Conservation (phyloP, 2,797 vertebrate genomes). For the Novumbra hubbsi region DNA sequence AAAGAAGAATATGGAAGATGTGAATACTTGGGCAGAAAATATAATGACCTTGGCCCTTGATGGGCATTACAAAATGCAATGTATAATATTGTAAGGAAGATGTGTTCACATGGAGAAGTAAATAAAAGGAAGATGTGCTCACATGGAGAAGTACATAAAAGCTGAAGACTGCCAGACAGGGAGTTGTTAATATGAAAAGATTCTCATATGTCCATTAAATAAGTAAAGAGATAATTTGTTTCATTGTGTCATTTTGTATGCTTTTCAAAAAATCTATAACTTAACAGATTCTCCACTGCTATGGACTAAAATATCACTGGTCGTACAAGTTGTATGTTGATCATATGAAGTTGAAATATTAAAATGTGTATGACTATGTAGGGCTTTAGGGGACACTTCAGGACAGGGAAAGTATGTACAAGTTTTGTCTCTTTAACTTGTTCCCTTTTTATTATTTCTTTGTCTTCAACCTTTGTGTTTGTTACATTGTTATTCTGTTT, state of each 20-base stretch:
- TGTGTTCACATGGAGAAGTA: not conserved
- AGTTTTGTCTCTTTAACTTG: not conserved
- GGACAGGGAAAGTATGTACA: not conserved
- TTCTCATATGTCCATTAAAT: not conserved
- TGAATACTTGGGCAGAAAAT: not conserved
- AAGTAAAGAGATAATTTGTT: not conserved
- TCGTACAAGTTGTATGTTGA: not conserved
- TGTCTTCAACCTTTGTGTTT: not conserved
- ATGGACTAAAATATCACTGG: not conserved
- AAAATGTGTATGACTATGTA: too few species aligned
- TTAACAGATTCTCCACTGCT: not conserved
- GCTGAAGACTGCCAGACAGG: not conserved
- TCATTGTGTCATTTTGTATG: not conserved
- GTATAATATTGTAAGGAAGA: not conserved
- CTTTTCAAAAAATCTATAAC: not conserved
- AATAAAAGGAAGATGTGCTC: not conserved
- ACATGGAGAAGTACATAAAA: not conserved
- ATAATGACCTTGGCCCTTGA: not conserved
- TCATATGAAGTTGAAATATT: not conserved
- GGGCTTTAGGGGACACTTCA: not conserved
- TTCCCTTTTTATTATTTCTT: conserved; percentile 3
- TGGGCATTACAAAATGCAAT: not conserved
- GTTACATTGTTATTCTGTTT: not conserved
- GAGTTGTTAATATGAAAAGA: not conserved
- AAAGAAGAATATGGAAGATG: not conserved